phyloP scores from a whole-genome alignment of 2,888 invertebrate genomes.

The Meta bourneti region DNA sequence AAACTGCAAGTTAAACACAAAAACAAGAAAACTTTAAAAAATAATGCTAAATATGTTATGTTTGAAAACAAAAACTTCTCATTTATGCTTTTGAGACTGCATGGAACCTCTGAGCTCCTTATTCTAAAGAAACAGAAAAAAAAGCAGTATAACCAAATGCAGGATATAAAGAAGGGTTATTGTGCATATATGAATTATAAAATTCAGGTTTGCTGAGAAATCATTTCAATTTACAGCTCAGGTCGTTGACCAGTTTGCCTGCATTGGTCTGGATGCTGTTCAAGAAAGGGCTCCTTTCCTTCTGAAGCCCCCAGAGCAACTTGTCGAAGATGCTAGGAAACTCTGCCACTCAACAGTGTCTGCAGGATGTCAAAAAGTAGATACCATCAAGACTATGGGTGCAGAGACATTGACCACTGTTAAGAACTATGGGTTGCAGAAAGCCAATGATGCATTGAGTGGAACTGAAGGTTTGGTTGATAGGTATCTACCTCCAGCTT shows the following conservation, averaged over 20 bases:
- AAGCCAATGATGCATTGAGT: constrained; percentile 56
- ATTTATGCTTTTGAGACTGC: no score
- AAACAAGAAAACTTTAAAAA: no score
- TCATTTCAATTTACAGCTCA: constrained; percentile 30
- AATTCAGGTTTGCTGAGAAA: no score
- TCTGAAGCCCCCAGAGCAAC: constrained; percentile 62
- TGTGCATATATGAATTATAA: no score
- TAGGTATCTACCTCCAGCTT: constrained; percentile 59
- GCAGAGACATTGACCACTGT: constrained; percentile 50
- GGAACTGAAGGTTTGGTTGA: constrained; percentile 66
- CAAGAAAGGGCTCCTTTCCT: constrained; percentile 67
- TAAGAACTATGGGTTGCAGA: constrained; percentile 64
- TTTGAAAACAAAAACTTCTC: no score
- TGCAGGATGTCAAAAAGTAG: constrained; percentile 54
- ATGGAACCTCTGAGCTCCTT: no score
- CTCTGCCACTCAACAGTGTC: constrained; percentile 54
- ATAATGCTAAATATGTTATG: no score
- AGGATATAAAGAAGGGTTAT: no score
- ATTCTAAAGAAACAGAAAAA: no score
- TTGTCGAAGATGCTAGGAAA: constrained; percentile 69
- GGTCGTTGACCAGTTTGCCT: constrained; percentile 61
- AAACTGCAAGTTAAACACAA: no score
- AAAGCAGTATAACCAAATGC: no score
- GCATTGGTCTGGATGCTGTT: constrained; percentile 56
- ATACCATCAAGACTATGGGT: constrained; percentile 65